phyloP scores from a whole-genome alignment of 2,888 invertebrate genomes.

The Alcis repandata region DNA sequence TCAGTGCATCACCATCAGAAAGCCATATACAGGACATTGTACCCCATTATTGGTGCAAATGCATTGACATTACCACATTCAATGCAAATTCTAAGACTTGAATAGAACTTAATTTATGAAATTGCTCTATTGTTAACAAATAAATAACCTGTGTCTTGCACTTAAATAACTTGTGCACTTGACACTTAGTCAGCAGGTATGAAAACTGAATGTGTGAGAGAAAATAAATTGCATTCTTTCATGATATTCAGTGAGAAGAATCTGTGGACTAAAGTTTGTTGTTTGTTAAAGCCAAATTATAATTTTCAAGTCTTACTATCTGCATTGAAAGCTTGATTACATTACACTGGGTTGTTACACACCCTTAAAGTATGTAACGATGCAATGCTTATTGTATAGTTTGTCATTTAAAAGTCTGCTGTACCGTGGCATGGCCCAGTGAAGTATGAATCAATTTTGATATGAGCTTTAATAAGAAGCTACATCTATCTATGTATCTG shows the following conservation, averaged over 20 bases:
- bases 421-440: not conserved
- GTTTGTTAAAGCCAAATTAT: too few relatives aligned
- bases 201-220: too few relatives aligned
- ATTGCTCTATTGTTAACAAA: slow-evolving; percentile 36
- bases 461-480: not conserved
- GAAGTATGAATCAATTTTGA: not conserved
- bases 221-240: too few relatives aligned
- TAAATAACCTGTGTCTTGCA: not conserved
- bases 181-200: too few relatives aligned
- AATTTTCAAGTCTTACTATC: too few relatives aligned
- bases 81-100: slow-evolving; percentile 65
- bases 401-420: too few relatives aligned
- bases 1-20: slow-evolving; percentile 16
- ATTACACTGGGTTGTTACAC: too few relatives aligned
- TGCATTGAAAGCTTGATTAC: too few relatives aligned
- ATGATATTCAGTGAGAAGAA: too few relatives aligned
- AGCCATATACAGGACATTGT: slow-evolving; percentile 41
- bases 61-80: slow-evolving; percentile 67
- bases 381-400: too few relatives aligned
- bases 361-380: too few relatives aligned
- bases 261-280: too few relatives aligned
- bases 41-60: slow-evolving; percentile 41
- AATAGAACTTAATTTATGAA: slow-evolving; percentile 28
- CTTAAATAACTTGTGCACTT: not conserved
- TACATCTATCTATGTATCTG: not conserved